Conservation (phyloP, 2,888 invertebrate species). For the Tanaodytes sp. region DNA sequence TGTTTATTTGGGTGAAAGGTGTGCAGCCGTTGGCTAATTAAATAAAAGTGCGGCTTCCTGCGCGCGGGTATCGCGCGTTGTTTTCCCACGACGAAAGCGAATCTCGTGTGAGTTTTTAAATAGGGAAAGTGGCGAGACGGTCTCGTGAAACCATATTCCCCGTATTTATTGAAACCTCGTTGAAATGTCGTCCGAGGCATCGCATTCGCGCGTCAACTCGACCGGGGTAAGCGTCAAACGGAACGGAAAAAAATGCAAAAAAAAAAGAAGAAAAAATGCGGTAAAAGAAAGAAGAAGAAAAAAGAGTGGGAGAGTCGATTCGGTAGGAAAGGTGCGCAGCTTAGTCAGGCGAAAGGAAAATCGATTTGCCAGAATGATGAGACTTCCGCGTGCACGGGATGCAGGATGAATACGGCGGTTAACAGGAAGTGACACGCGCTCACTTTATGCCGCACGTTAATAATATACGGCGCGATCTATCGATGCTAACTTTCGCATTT, state of each 20-base stretch:
- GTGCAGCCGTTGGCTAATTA: slow-evolving; percentile 28
- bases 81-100: slow-evolving; percentile 38
- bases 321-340: slow-evolving; percentile 1
- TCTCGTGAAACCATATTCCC: slow-evolving; percentile 30
- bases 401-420: slow-evolving; percentile 27
- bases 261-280: no score
- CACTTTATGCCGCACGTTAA: slow-evolving; percentile 29
- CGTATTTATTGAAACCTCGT: slow-evolving; percentile 42
- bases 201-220: not conserved
- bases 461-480: slow-evolving; percentile 16
- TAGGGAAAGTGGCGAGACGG: slow-evolving; percentile 47
- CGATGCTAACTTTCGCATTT: slow-evolving; percentile 21
- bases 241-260: not conserved
- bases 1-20: slow-evolving; percentile 44
- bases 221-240: slow-evolving; percentile 6
- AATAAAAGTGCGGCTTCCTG: slow-evolving; percentile 39
- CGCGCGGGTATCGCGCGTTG: slow-evolving; percentile 16
- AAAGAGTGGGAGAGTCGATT: slow-evolving; percentile 5
- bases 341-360: slow-evolving; percentile 37
- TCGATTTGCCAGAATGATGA: slow-evolving; percentile 45
- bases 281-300: not conserved
- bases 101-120: slow-evolving; percentile 48
- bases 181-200: slow-evolving; percentile 17
- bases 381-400: slow-evolving; percentile 42
- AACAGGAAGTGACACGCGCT: slow-evolving; percentile 38